Evolutionary conservation across 2,888 invertebrate genomes (phyloP).

Genomic region (Peribatodes rhomboidaria): DNA sequence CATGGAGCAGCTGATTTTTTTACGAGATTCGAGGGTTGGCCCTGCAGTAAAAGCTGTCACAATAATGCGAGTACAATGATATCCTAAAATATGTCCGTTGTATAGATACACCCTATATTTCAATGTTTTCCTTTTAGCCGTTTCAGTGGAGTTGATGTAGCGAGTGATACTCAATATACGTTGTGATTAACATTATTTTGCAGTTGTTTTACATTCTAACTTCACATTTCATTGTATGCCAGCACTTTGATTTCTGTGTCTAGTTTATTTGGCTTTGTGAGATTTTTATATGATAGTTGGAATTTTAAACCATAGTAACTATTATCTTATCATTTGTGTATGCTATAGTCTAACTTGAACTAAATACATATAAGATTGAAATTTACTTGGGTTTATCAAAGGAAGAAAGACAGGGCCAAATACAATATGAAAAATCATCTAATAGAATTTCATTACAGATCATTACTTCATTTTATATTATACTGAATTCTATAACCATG

Average conservation of each 20-base stretch:
- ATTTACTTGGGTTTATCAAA: not conserved
- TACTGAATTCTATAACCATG: too few species aligned
- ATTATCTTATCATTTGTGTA: not conserved
- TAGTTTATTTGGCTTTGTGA: slow-evolving; percentile 49
- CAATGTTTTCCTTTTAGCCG: not conserved
- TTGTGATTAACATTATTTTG: slow-evolving; percentile 75
- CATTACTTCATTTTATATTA: too few species aligned
- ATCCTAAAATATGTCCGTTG: not conserved
- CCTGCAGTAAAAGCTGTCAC: too few species aligned
- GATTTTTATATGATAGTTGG: slow-evolving; percentile 35
- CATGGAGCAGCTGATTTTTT: too few species aligned
- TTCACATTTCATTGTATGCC: slow-evolving; percentile 66
- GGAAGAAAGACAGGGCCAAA: not conserved
- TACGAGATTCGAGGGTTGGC: too few species aligned
- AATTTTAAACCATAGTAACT: not conserved
- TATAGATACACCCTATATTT: not conserved
- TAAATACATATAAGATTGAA: not conserved
- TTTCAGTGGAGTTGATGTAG: not conserved
- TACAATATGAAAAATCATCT: too few species aligned
- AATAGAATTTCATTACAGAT: too few species aligned
- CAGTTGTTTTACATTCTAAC: slow-evolving; percentile 55
- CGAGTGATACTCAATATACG: slow-evolving; percentile 42
- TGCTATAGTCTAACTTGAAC: not conserved
- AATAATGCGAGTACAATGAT: too few species aligned
- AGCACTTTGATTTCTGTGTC: slow-evolving; percentile 59